These are phyloP conservation scores for Lepus oiostolus DNA, from an alignment of 2,797 vertebrate genomes.

Conservation along the genomic window DNA sequence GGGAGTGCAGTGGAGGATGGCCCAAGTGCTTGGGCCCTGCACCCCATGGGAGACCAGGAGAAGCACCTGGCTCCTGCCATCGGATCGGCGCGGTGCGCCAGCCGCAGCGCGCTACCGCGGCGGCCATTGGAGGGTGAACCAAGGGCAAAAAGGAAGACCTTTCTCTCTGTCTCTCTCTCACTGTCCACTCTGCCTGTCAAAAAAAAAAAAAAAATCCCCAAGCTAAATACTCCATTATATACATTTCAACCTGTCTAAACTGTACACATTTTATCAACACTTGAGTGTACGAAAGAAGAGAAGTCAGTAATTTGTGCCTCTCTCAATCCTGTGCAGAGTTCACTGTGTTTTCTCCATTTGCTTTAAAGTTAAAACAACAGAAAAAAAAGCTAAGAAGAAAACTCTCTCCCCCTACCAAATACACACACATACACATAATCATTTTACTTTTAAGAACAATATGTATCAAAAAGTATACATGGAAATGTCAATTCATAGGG, in stretches of 20 bases:
- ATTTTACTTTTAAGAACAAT: neutral
- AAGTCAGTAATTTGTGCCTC: neutral
- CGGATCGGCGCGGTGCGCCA: too few species aligned
- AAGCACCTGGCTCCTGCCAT: too few species aligned
- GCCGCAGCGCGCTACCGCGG: too few species aligned
- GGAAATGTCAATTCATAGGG: neutral
- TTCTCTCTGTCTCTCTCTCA: too few species aligned
- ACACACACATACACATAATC: neutral
- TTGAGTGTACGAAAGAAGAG: neutral
- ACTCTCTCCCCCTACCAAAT: neutral
- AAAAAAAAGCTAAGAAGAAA: constrained; percentile 7
- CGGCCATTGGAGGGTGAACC: too few species aligned
- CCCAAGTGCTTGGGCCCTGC: too few species aligned
- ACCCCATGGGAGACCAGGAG: too few species aligned
- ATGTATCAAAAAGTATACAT: neutral
- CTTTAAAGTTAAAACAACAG: neutral
- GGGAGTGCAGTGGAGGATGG: too few species aligned
- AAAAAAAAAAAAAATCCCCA: neutral
- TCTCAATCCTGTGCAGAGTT: neutral
- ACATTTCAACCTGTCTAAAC: neutral
- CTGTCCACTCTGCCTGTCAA: too few species aligned
- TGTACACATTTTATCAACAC: constrained; percentile 12
- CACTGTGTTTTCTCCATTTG: constrained; percentile 1
- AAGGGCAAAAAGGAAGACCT: too few species aligned
- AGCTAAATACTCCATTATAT: neutral